phyloP scores from a whole-genome alignment of 2,888 invertebrate species.

The Pinctada fucata region DNA sequence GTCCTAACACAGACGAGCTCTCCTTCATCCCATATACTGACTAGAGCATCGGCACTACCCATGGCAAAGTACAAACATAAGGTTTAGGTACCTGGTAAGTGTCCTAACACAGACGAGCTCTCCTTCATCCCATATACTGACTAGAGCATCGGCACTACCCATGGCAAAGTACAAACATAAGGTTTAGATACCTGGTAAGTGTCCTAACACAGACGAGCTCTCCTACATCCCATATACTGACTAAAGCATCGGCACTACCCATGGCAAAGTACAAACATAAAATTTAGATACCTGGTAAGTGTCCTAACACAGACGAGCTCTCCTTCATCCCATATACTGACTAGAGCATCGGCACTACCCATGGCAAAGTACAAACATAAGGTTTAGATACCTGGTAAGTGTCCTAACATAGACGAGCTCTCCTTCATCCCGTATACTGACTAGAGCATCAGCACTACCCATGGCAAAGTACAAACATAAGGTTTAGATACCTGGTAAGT shows the following conservation, averaged over 20 bases:
- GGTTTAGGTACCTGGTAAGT: conserved; percentile 84
- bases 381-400: conserved; percentile 90
- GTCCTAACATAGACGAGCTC: conserved; percentile 95
- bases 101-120: conserved; percentile 95
- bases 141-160: conserved; percentile 97
- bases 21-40: conserved; percentile 96
- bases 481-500: conserved; percentile 84
- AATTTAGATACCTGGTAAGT: too few species aligned
- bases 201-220: conserved; percentile 94
- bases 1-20: conserved; percentile 95
- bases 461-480: conserved; percentile 95
- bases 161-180: conserved; percentile 99
- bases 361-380: conserved; percentile 97
- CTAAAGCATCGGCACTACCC: too few species aligned
- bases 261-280: too few species aligned
- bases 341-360: conserved; percentile 97
- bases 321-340: conserved; percentile 96
- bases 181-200: conserved; percentile 93
- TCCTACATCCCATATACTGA: too few species aligned
- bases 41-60: conserved; percentile 97
- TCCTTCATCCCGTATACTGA: conserved; percentile 96
- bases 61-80: conserved; percentile 95
- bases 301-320: too few species aligned
- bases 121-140: conserved; percentile 96
- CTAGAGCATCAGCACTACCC: conserved; percentile 97